Percentiles rank a stretch among this genome's conserved stretches.
These are phyloP conservation scores for Regulus satrapa DNA, from an alignment of 2,113 vertebrate species.

Conservation along the genomic window DNA sequence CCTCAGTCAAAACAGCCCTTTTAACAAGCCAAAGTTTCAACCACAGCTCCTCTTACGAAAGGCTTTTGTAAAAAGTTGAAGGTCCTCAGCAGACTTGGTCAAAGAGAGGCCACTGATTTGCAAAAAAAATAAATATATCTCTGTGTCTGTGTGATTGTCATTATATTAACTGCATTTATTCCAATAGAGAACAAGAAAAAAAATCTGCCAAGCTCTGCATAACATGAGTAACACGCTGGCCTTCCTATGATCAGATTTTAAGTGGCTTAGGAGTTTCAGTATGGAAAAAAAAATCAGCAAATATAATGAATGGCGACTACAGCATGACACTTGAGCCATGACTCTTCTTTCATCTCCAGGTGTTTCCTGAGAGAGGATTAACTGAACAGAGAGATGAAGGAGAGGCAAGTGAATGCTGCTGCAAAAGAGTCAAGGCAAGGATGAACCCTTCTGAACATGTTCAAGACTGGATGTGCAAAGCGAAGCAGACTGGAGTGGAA, in stretches of 20 bases:
- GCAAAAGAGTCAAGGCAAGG: neutral
- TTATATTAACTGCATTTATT: neutral
- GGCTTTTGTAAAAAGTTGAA: neutral
- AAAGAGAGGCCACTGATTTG: neutral
- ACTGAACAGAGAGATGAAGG: neutral
- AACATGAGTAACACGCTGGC: neutral
- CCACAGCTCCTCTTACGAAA: neutral
- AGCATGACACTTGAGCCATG: neutral
- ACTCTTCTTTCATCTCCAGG: neutral
- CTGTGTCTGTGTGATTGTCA: neutral
- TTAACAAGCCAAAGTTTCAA: neutral
- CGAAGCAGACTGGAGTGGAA: neutral
- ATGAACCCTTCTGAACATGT: neutral
- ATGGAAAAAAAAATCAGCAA: neutral
- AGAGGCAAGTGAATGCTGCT: neutral
- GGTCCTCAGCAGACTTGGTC: neutral
- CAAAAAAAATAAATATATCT: rapidly evolving
- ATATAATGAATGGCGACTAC: neutral
- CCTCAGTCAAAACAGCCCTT: neutral
- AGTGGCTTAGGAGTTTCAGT: neutral
- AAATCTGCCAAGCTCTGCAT: neutral
- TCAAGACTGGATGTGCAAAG: neutral
- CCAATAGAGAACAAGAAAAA: neutral
- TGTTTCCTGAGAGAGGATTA: neutral
- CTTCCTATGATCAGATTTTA: neutral